Base-by-base conservation (phyloP, 2,888 invertebrate species). In the Tinea pellionella region DNA sequence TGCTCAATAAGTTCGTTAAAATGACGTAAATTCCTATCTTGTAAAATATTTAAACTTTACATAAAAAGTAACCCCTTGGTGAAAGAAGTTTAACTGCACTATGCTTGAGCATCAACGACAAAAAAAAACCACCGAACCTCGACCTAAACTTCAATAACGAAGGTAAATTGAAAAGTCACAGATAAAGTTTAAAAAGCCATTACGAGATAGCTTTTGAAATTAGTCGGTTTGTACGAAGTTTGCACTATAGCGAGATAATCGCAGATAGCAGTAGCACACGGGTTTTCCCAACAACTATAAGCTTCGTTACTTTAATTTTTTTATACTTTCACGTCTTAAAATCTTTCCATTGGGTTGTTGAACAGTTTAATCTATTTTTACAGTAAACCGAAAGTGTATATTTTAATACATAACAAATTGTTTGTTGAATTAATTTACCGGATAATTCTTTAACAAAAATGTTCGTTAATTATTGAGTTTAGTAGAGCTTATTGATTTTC, bases 231-330 rank as follows among this genome's bases (percentile, higher is more conserved):
- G 11, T 53, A 53, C 9, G 18, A 18, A 53, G 2, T 47, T 47
- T 47, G 15, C 15, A 47, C 47, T 47, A 47, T 51, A 53, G 53
- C 53, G 18, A 53, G 13, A 53, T 18, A 53, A 53, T 53, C 16
- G 24, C 24, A 18, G 53, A 53, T 24, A 18, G 19, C 24, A 53
- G 53, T 53, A 53, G 53, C 53, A 53, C 24, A 53, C 53, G 53
- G 53, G 53, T 53, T 53, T 53, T 53, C 24, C 53, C 53, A 15
- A 47, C 47, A 47, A 47, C 18, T 53, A 19, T 24, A 53, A 53
- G 18, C 53, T 24, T 24, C 8, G 19, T 9, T 24, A 24, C 7
- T 24, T 53, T 24, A n/a, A 15, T 47, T 53, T 53, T 53, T 53
- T 53, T 53, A 18, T 53, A 53, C 53, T 53, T 53, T 53, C 53